phyloP scores from a whole-genome alignment of 2,113 vertebrate species.

The Nansenia antarctica region DNA sequence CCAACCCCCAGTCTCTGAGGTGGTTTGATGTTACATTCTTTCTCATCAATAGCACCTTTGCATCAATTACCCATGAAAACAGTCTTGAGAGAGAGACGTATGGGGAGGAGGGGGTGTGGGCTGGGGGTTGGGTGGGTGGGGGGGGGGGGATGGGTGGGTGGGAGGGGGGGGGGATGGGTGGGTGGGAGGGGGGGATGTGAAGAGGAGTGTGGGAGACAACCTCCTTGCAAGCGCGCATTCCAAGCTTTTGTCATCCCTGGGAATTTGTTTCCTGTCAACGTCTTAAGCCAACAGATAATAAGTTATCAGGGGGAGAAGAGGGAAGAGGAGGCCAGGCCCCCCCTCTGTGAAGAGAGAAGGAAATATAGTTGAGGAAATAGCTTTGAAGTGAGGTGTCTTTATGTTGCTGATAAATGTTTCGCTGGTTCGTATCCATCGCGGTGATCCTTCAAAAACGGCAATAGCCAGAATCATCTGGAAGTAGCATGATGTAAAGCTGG shows the following conservation, averaged over 20 bases:
- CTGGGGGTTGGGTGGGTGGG: constrained; percentile 23
- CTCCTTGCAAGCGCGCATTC: constrained; percentile 67
- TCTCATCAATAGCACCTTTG: constrained; percentile 73
- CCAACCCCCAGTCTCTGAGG: constrained; percentile 42
- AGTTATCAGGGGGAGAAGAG: no score
- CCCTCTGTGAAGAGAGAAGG: constrained; percentile 27
- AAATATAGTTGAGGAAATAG: constrained; percentile 56
- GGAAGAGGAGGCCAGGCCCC: constrained; percentile 40
- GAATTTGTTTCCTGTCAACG: constrained; percentile 73
- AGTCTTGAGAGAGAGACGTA: constrained; percentile 51
- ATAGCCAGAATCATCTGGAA: constrained; percentile 10
- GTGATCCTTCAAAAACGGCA: constrained; percentile 38
- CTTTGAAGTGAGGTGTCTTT: constrained; percentile 55
- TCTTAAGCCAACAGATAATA: constrained; percentile 70
- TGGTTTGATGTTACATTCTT: constrained; percentile 72
- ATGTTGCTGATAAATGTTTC: constrained; percentile 46
- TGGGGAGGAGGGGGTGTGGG: constrained; percentile 24
- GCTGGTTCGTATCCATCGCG: constrained; percentile 26
- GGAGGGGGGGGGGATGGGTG: constrained; percentile 18
- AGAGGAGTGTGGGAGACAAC: constrained; percentile 66
- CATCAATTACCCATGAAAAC: constrained; percentile 73
- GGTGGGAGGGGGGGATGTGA: constrained; percentile 14
- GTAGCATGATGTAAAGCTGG: constrained; percentile 28
- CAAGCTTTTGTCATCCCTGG: constrained; percentile 69
- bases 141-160: constrained; percentile 31